phyloP scores from a whole-genome alignment of 2,888 invertebrate genomes.

The Sisyra nigra region DNA sequence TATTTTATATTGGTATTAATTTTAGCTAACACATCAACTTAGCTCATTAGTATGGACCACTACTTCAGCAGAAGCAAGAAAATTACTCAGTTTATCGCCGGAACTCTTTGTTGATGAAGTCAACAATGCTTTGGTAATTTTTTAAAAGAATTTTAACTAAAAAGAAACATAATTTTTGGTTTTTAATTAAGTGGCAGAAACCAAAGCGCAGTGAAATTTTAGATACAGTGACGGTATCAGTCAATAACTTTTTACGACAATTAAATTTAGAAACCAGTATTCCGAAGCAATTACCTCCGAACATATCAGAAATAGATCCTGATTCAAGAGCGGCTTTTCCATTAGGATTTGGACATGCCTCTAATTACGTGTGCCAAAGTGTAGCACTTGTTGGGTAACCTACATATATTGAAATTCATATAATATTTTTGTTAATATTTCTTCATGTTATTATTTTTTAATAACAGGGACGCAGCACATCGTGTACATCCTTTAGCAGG shows the following conservation, averaged over 20 bases:
- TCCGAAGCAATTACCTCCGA: slow-evolving; percentile 42
- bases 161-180: not conserved
- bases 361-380: slow-evolving; percentile 65
- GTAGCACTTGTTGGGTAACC: slow-evolving; percentile 74
- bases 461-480: slow-evolving; percentile 65
- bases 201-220: slow-evolving; percentile 36
- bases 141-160: slow-evolving; percentile 2
- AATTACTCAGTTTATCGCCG: slow-evolving; percentile 48
- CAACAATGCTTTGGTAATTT: slow-evolving; percentile 67
- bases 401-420: not conserved
- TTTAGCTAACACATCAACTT: slow-evolving; percentile 45
- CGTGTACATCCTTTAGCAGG: slow-evolving; percentile 93
- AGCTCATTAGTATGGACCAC: slow-evolving; percentile 96
- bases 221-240: slow-evolving; percentile 35
- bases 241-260: slow-evolving; percentile 27
- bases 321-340: slow-evolving; percentile 78
- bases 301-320: slow-evolving; percentile 37
- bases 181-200: slow-evolving; percentile 43
- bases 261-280: slow-evolving; percentile 25
- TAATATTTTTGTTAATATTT: not conserved
- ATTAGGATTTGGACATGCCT: slow-evolving; percentile 78
- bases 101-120: slow-evolving; percentile 76
- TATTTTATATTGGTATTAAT: slow-evolving; percentile 8
- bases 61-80: slow-evolving; percentile 53
- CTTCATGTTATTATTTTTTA: not conserved